Evolutionary conservation across 2,888 invertebrate species (phyloP).

Genomic region (Acleris cristana): DNA sequence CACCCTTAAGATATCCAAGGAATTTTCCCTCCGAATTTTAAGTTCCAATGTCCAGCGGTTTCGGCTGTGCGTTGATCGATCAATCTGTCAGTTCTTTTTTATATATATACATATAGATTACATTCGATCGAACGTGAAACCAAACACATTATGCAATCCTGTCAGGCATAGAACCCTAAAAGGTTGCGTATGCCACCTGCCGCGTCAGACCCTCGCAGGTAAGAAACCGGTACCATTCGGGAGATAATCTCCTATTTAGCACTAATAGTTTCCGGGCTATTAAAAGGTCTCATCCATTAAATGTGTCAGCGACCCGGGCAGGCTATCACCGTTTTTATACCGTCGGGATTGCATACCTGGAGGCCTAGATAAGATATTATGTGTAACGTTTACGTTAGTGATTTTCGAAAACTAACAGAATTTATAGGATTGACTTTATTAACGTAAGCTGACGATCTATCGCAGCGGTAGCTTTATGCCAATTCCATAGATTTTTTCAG

Average conservation of each 20-base stretch:
- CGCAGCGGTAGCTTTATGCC: too few species aligned
- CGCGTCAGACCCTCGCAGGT: slow-evolving; percentile 23
- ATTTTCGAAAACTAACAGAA: too few species aligned
- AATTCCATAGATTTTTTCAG: too few species aligned
- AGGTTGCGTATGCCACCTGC: slow-evolving; percentile 11
- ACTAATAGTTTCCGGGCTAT: slow-evolving; percentile 36
- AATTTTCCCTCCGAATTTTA: too few species aligned
- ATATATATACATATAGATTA: too few species aligned
- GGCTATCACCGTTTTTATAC: slow-evolving; percentile 13
- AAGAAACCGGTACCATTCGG: slow-evolving; percentile 21
- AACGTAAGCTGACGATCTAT: too few species aligned
- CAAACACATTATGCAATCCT: neutral
- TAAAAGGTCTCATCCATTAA: slow-evolving; percentile 28
- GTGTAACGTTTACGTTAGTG: neutral
- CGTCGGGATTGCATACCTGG: slow-evolving; percentile 13
- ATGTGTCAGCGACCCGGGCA: slow-evolving; percentile 26
- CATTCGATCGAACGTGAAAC: too few species aligned
- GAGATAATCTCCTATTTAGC: slow-evolving; percentile 30
- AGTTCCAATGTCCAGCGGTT: too few species aligned
- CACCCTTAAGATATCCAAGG: too few species aligned
- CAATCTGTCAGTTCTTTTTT: too few species aligned
- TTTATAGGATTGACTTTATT: too few species aligned
- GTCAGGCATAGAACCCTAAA: neutral
- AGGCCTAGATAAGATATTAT: slow-evolving; percentile 1
- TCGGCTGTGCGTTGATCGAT: too few species aligned